Evolutionary conservation across 2,113 vertebrate species (phyloP).

Genomic region (Ibidorhyncha struthersii): DNA sequence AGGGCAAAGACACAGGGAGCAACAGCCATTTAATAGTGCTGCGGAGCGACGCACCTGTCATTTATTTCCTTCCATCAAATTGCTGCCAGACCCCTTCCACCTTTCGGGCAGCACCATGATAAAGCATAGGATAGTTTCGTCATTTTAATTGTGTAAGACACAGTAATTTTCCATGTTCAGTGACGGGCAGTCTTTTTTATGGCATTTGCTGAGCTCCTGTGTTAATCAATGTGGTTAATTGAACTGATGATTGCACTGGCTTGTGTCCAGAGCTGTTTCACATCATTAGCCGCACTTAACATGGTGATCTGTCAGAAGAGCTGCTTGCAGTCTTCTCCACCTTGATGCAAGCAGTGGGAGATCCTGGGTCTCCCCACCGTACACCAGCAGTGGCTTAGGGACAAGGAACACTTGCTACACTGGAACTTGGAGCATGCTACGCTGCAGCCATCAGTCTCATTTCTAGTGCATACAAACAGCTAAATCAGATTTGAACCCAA

Average conservation of each 20-base stretch:
- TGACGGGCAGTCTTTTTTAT: background rate
- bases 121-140: background rate
- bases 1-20: background rate
- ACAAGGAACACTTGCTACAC: background rate
- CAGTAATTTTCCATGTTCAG: rapidly evolving
- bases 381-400: background rate
- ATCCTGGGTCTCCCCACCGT: background rate
- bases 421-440: background rate
- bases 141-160: background rate
- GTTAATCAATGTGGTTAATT: background rate
- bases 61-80: background rate
- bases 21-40: background rate
- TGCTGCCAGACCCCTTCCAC: background rate
- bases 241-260: background rate
- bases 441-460: background rate
- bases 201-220: background rate
- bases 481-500: background rate
- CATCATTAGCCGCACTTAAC: background rate
- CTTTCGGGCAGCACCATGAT: background rate
- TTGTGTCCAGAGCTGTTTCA: background rate
- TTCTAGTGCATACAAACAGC: background rate
- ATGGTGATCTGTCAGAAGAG: background rate
- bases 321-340: background rate
- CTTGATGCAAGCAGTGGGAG: background rate
- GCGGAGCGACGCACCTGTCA: rapidly evolving